These are phyloP conservation scores for Platycnemis pennipes DNA, from an alignment of 2,888 invertebrate species.

Conservation along the genomic window DNA sequence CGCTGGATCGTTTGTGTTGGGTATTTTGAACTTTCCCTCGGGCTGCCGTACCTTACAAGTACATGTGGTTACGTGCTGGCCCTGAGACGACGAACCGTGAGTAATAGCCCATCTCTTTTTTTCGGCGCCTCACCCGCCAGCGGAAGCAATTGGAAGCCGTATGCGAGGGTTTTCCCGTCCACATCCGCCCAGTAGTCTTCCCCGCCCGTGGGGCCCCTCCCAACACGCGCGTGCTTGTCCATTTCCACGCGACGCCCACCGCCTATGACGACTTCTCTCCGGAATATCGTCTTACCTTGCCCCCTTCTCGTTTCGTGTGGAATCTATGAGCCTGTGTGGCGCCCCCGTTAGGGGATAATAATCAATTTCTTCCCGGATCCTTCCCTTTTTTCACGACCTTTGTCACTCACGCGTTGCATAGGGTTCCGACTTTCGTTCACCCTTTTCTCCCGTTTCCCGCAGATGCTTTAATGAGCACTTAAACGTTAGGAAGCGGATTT, in stretches of 20 bases:
- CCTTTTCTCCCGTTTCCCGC: background rate
- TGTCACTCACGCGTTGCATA: slow-evolving; percentile 19
- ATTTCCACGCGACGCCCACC: slow-evolving; percentile 46
- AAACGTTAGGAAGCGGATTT: background rate
- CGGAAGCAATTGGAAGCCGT: slow-evolving; percentile 66
- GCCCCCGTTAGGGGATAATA: background rate
- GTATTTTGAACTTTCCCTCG: background rate
- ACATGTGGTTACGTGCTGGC: background rate
- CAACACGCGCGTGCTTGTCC: slow-evolving; percentile 49
- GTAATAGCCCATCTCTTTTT: background rate
- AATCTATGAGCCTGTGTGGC: background rate
- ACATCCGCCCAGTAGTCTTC: slow-evolving; percentile 45
- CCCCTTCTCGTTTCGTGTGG: slow-evolving; percentile 34
- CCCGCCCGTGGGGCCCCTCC: slow-evolving; percentile 41
- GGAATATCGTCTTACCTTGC: slow-evolving; percentile 14
- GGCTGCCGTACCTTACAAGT: slow-evolving; percentile 14
- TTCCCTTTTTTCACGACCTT: slow-evolving; percentile 15
- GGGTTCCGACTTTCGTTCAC: slow-evolving; percentile 14
- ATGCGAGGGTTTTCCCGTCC: slow-evolving; percentile 41
- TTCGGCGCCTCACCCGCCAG: background rate
- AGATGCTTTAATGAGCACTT: background rate
- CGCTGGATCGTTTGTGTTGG: background rate
- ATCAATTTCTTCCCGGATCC: slow-evolving; percentile 44
- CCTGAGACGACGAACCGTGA: slow-evolving; percentile 18
- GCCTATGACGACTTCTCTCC: background rate